Evolutionary conservation across 2,888 invertebrate species (phyloP), one percentile per base, ranked within the genome.

Genomic region (Tenthredo amoena): DNA sequence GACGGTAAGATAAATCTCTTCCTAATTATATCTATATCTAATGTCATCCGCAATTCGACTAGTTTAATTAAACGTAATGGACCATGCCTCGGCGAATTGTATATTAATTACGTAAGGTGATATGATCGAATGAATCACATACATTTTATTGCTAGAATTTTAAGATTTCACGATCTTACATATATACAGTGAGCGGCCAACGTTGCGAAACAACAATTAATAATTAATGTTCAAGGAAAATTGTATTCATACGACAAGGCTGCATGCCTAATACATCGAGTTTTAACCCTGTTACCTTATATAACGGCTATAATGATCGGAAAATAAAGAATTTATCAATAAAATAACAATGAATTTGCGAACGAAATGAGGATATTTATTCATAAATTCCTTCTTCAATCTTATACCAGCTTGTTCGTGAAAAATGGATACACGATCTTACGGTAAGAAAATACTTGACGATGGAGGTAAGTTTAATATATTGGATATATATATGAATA

Each of bases 271-370:
- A 55, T 77, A 77, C 77, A 77, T 77, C 77, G 77, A 77, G 77
- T 77, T 77, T 77, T 77, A 77, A 77, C 55, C 77, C 77, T 55
- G 77, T 55, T 77, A 77, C 47, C 55, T 77, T 77, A 40, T 55
- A 77, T 77, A 77, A 77, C 77, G 77, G 77, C 77, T 81, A 58
- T 81, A 81, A 62, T 21, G 81, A 81, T 58, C 37, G 37, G 37
- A 81, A 81, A 62, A 81, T 58, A 62, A 58, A 62, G 40, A 81
- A 81, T 62, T 62, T 81, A 81, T 81, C 81, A 81, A 81, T 58
- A 62, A 62, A 81, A 81, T 21, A 40, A 81, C 6, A 21, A 62
- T 62, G 26, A 12, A 81, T 81, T 81, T 81, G 62, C 40, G 21
- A 62, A 81, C 40, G 21, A 9, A 62, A 21, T 12, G 31, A 18